Percentiles rank a stretch among this genome's conserved stretches.
Evolutionary conservation across 2,888 invertebrate genomes (phyloP).

Genomic region (Glaucopsyche alexis): DNA sequence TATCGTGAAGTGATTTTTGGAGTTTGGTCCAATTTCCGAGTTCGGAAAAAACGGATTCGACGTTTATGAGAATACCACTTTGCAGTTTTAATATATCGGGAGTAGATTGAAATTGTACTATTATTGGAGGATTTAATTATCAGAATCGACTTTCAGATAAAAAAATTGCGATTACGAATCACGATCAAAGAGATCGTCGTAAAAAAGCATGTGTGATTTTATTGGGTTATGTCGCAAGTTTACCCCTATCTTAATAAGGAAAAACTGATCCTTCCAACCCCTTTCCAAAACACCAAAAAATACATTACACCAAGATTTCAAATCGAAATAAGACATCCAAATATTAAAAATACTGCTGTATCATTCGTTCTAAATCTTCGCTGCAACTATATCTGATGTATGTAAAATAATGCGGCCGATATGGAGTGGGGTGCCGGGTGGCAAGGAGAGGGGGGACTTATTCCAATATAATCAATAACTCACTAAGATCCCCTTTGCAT

Average conservation of each 20-base stretch:
- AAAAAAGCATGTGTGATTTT: too few relatives aligned
- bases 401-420: constrained; percentile 79
- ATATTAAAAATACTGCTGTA: constrained; percentile 21
- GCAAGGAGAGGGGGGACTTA: constrained; percentile 66
- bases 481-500: constrained; percentile 80
- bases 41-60: too few relatives aligned
- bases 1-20: too few relatives aligned
- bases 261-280: not conserved
- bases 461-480: constrained; percentile 81
- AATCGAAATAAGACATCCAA: constrained; percentile 8
- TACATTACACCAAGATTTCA: not conserved
- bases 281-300: not conserved
- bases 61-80: too few relatives aligned
- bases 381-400: constrained; percentile 77
- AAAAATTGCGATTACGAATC: too few relatives aligned
- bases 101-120: too few relatives aligned
- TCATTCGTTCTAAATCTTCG: constrained; percentile 54
- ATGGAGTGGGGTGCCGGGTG: constrained; percentile 60
- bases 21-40: too few relatives aligned
- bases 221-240: not conserved
- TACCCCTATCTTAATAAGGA: not conserved
- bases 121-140: too few relatives aligned
- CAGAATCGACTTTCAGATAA: too few relatives aligned
- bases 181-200: too few relatives aligned
- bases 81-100: too few relatives aligned